A percentile compares a stretch with the other conserved stretches of the same genome.
These are phyloP conservation scores for Rutilus rutilus DNA, from an alignment of 2,113 vertebrate genomes.

Conservation along the genomic window DNA sequence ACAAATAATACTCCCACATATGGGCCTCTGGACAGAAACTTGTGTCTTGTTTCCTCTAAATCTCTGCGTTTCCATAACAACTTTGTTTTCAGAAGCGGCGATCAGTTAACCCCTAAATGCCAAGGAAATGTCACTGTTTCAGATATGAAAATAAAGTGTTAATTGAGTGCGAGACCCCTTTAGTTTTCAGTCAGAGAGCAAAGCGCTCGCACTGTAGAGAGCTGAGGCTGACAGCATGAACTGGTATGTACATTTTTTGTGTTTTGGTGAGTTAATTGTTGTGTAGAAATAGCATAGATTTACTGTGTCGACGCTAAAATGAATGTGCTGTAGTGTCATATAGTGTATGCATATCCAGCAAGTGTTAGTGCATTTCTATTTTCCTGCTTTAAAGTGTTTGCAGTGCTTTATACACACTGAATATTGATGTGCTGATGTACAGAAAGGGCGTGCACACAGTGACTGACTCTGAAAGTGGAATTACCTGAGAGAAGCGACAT, in stretches of 20 bases:
- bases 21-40: slow-evolving; percentile 52
- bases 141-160: slow-evolving; percentile 35
- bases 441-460: neutral
- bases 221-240: slow-evolving; percentile 14
- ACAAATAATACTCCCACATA: slow-evolving; percentile 53
- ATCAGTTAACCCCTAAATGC: slow-evolving; percentile 71
- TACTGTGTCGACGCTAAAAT: neutral
- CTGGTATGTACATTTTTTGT: slow-evolving; percentile 45
- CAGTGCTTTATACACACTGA: neutral
- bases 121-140: slow-evolving; percentile 66
- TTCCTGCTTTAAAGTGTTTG: neutral
- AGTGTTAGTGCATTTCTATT: neutral
- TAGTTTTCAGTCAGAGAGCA: slow-evolving; percentile 36
- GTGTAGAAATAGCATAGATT: neutral
- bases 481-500: neutral
- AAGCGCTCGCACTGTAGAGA: neutral
- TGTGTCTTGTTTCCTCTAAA: slow-evolving; percentile 62
- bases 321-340: too few species aligned
- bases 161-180: slow-evolving; percentile 51
- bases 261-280: neutral
- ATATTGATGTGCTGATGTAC: too few species aligned
- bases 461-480: neutral
- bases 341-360: neutral
- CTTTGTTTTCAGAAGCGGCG: slow-evolving; percentile 61
- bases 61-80: slow-evolving; percentile 70